Base-by-base conservation (phyloP, 2,888 invertebrate species). In the Quadriops clusia region DNA sequence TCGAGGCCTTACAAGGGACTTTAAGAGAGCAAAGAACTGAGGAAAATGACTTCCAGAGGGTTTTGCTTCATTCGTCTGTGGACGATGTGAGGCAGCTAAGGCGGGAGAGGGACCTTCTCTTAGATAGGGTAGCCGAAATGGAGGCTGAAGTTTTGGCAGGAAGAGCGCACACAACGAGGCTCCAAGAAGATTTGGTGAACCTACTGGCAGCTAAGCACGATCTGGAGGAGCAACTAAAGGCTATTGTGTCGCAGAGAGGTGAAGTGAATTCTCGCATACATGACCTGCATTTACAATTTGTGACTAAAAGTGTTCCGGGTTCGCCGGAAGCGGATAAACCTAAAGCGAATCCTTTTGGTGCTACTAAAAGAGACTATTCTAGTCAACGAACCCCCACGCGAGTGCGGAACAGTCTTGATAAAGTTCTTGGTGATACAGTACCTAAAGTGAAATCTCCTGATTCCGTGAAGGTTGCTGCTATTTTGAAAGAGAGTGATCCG, bases 401-500 rank as follows among this genome's bases (percentile, higher is more conserved):
- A 14, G 29, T 18, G 23, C 12, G 22, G 20, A 29, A 34, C 20
- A 16, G 29, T 30, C 66, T 83, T 37, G 82, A 83, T 61, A 65
- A 67, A 28, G 68, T 78, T 47, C 68, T 85, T 24, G 73, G 73
- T 41, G 73, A 30, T n/a, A 65, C 37, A 68, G 72, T 74, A 40
- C 69, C 73, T 38, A 72, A 72, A 53, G 72, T 77, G 39, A 64
- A 70, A 43, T 65, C 73, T 34, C 75, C 77, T 8, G 78, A 83
- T 63, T 69, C 76, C 34, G 73, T 67, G 50, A 84, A 84, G 63
- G 75, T 86, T 57, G 71, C 79, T 50, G 85, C 85, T 63, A 86
- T 87, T 64, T 71, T 87, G 50, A 70, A 72, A 49, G 86, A 87
- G 68, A 74, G 74, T 47, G 81, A 82, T 64, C 77, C 82, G 34